A percentile compares a stretch with the other conserved stretches of the same genome.
Evolutionary conservation across 2,113 vertebrate genomes (phyloP).

Genomic region (Plestiodon gilberti): DNA sequence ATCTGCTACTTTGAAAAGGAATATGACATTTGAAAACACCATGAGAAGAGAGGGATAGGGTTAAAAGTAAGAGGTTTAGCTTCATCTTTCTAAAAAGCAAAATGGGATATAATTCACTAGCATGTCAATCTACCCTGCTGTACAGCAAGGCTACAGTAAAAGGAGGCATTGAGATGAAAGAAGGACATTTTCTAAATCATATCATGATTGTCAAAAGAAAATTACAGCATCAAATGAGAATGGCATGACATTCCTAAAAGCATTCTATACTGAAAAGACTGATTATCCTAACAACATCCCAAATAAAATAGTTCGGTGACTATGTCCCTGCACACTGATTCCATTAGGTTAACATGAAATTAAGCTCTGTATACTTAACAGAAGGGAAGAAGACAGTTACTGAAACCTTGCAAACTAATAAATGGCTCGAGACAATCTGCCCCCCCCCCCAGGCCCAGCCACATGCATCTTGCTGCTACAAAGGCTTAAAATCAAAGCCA

Average conservation of each 20-base stretch:
- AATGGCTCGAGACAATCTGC: background rate
- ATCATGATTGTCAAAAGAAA: constrained; percentile 49
- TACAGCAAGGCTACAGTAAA: constrained; percentile 9
- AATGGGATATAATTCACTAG: constrained; percentile 18
- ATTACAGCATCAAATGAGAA: constrained; percentile 25
- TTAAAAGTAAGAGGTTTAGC: background rate
- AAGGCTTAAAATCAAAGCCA: constrained; percentile 15
- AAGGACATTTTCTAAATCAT: constrained; percentile 40
- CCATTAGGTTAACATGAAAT: background rate
- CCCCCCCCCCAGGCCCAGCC: background rate
- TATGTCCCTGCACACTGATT: background rate
- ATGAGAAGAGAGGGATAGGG: background rate
- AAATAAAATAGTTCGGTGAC: constrained; percentile 52
- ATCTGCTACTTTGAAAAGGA: constrained; percentile 1
- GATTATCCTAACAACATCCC: constrained; percentile 19
- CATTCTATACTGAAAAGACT: constrained; percentile 17
- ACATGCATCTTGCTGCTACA: constrained; percentile 6
- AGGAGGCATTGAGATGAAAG: background rate
- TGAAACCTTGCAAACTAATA: background rate
- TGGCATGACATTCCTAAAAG: constrained; percentile 22
- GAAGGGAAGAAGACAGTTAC: constrained; percentile 21
- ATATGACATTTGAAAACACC: background rate
- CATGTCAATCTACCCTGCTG: constrained; percentile 21
- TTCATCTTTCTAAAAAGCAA: constrained; percentile 3
- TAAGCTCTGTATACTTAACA: background rate